These are phyloP conservation scores for Vidua chalybeata DNA, from an alignment of 2,113 vertebrate genomes.

Conservation along the genomic window DNA sequence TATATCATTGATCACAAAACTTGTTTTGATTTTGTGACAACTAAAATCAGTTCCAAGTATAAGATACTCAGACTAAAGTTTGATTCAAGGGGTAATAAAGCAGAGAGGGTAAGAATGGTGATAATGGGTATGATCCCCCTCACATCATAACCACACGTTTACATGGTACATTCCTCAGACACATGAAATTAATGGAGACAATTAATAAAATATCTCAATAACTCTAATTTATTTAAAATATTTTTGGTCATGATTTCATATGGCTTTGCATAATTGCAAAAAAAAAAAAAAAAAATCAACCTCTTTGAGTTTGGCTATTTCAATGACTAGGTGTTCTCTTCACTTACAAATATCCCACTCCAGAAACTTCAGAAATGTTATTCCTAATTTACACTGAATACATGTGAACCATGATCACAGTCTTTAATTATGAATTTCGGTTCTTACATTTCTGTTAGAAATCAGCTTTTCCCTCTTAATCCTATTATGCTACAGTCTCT, in stretches of 20 bases:
- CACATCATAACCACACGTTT: not conserved
- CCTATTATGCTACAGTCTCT: not conserved
- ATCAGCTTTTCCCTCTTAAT: not conserved
- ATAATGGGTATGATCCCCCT: not conserved
- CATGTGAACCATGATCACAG: not conserved
- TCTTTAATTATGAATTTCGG: not conserved
- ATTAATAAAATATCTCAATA: not conserved
- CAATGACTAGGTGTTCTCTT: not conserved
- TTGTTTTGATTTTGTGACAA: not conserved
- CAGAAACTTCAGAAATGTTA: not conserved
- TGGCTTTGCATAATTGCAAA: not conserved
- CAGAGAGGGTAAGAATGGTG: not conserved
- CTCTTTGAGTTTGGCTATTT: not conserved
- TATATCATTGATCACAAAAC: not conserved
- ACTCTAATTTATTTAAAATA: not conserved
- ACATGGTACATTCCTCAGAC: not conserved
- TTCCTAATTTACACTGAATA: not conserved
- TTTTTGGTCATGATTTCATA: not conserved
- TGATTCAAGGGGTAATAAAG: not conserved
- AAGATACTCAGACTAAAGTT: not conserved
- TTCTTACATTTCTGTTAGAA: not conserved
- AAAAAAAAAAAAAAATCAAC: not conserved
- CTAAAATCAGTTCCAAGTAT: not conserved
- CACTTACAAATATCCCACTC: not conserved
- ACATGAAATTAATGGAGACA: not conserved